Conservation (phyloP, 2,113 vertebrate genomes). For the Lagopus muta region DNA sequence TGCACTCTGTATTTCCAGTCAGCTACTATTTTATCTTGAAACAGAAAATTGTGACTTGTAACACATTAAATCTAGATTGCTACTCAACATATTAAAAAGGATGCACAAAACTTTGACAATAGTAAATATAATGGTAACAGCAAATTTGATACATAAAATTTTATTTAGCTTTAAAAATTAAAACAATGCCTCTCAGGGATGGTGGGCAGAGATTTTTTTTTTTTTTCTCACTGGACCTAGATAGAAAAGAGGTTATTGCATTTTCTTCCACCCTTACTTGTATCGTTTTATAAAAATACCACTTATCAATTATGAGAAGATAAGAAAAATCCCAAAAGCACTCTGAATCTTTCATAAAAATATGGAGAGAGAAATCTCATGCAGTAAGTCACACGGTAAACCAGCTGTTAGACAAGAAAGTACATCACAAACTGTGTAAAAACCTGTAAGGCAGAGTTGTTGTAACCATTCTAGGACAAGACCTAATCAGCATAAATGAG, state of each 20-base stretch:
- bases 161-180: neutral
- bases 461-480: neutral
- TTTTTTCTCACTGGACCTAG: neutral
- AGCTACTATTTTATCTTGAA: neutral
- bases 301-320: neutral
- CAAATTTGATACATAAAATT: neutral
- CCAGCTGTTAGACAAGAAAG: neutral
- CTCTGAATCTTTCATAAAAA: neutral
- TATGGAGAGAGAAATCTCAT: too few species aligned
- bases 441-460: too few species aligned
- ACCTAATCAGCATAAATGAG: neutral
- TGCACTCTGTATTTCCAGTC: neutral
- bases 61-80: neutral
- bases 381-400: neutral
- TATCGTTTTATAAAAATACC: neutral
- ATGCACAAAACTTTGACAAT: neutral
- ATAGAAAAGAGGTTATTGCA: neutral
- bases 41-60: rapidly evolving
- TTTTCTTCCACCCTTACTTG: neutral
- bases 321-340: neutral
- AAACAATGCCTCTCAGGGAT: neutral
- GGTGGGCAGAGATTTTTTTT: neutral
- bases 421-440: neutral
- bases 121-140: neutral
- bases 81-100: neutral